phyloP scores from a whole-genome alignment of 1,140 invertebrate species.

The Megalonaias nervosa region DNA sequence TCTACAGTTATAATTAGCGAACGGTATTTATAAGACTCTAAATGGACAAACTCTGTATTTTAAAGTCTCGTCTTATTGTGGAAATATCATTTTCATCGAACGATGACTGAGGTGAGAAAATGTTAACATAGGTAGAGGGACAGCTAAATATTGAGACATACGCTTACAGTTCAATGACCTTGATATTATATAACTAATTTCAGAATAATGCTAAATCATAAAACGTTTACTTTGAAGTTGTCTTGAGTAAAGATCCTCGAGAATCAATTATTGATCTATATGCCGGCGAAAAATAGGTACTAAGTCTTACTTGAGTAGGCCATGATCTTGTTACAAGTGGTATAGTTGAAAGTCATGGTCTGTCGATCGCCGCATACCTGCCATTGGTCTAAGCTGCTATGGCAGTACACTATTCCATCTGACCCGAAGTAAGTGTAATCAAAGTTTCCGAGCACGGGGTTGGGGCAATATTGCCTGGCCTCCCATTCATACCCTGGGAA shows the following conservation, averaged over 20 bases:
- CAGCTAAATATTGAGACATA: too few species aligned
- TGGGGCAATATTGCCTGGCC: constrained; percentile 8
- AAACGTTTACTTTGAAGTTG: not conserved
- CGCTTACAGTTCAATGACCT: too few species aligned
- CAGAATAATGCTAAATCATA: too few species aligned
- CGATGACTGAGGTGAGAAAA: too few species aligned
- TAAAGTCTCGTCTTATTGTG: too few species aligned
- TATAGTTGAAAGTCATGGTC: constrained; percentile 18
- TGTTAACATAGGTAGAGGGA: too few species aligned
- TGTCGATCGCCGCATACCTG: constrained; percentile 1
- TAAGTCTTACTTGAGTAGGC: constrained; percentile 15
- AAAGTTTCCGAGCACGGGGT: constrained; percentile 5
- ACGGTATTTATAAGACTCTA: too few species aligned
- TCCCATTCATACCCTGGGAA: not conserved
- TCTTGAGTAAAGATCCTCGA: not conserved
- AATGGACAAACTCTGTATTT: too few species aligned
- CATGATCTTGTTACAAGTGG: constrained; percentile 5
- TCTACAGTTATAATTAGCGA: too few species aligned
- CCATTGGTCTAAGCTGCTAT: not conserved
- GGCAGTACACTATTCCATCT: constrained; percentile 2
- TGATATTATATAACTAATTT: too few species aligned
- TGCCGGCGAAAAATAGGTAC: not conserved
- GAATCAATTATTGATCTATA: too few species aligned
- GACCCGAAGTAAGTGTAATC: constrained; percentile 10
- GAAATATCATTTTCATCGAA: too few species aligned